Base-by-base conservation (phyloP, 2,797 vertebrate genomes). In the Percopsis omiscomaycus region DNA sequence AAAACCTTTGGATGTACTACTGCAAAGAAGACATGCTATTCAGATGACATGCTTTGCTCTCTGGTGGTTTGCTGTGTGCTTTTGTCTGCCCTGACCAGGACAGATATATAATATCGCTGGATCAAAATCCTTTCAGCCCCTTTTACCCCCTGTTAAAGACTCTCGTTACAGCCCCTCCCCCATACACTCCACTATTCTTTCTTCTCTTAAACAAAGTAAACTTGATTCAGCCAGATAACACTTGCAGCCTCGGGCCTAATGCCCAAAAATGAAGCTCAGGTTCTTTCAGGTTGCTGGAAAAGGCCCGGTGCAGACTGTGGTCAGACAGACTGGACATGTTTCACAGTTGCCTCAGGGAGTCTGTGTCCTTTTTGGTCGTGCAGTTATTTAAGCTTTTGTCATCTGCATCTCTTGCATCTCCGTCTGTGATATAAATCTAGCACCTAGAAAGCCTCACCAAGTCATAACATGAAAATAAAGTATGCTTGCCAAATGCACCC, bases 1-100 rank as follows among this genome's bases (percentile, higher is more conserved):
- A 93, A 93, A 93, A 90, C 85, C 89, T 78, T 87, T 90, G 90
- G 89, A 94, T 93, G 93, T 93, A 91, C 91, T 89, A 93, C 91
- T 93, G 88, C 83, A 90, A 90, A 92, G 86, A 91, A 91, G 90
- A 91, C 90, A 81, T 84, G 80, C 90, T 89, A 92, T 93, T 92
- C 92, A 92, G 89, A 91, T 90, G 91, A 91, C 92, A 92, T 93
- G 92, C 91, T 91, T 88, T 88, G 87, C 89, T 92, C 89, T 91
- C 86, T 91, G 88, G 89, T 89, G 90, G 88, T 90, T 90, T 88
- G 88, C 88, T 82, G 88, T 88, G 82, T 76, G 86, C 89, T 86
- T 92, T 93, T 93, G 92, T 93, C 86, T 89, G 70, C 64, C 75
- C 78, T 81, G 88, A 89, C 89, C 88, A 88, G 88, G 83, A 91